Evolutionary conservation across 2,888 invertebrate genomes (phyloP), one percentile per base, ranked within the genome.

Genomic region (Serrognathus titanus): DNA sequence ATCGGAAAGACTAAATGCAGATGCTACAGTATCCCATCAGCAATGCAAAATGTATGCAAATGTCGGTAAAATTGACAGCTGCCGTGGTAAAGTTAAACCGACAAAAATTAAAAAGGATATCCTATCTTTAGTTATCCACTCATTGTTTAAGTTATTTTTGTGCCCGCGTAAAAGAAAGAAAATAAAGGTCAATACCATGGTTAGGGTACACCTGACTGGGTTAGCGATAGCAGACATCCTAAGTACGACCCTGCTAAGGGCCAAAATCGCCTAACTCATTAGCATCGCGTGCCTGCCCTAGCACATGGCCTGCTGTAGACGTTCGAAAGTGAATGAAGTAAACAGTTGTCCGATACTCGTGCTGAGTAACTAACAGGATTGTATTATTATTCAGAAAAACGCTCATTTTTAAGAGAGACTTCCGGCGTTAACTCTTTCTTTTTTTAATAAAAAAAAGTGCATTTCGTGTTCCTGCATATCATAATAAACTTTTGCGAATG

Each of bases 261-360:
- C 46, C 36, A 63, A 48, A 55, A 47, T 62, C 53, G 52, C 43
- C 16, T 49, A 43, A 20, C 24, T 35, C 57, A 51, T 61, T 63
- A 58, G 60, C 57, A 60, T 62, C 63, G 65, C 63, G 65, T 65
- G 63, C 65, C 62, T 55, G 52, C 58, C 59, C 59, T 58, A 57
- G 51, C 61, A 63, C 61, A 63, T 61, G 63, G 59, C 55, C 58
- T 54, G 49, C 41, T 40, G 13, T 48, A 43, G 31, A 20, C 50
- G 51, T 48, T 50, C 51, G 55, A 58, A 58, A 55, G 51, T 46
- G 58, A 55, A 58, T 48, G 58, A 51, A 51, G 40, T 47, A 51
- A 58, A 51, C 46, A 51, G 46, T 43, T 43, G 43, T 20, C 8
- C 12, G 43, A 13, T 43, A 43, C 43, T 9, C 7, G 43, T 20